Percentiles rank a stretch among this genome's conserved stretches.
phyloP scores from a whole-genome alignment of 2,113 vertebrate genomes.

The Sinocyclocheilus grahami region DNA sequence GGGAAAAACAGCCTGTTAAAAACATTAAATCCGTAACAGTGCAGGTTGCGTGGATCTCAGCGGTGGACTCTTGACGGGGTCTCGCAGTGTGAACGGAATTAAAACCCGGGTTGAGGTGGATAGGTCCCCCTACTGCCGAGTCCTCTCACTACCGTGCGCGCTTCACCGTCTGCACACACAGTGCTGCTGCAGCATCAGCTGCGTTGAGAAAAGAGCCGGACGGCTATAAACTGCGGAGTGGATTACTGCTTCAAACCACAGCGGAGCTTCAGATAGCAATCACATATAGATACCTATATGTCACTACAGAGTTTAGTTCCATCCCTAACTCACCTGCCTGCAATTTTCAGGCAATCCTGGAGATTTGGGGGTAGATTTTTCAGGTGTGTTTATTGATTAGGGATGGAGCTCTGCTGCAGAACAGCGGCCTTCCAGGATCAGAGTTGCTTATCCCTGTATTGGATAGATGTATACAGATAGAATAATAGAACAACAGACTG shows the following conservation, averaged over 20 bases:
- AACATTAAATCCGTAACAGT: slow-evolving; percentile 32
- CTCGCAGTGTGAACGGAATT: slow-evolving; percentile 23
- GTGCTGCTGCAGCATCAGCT: not conserved
- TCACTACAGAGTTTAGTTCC: too few species aligned
- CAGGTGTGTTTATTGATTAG: too few species aligned
- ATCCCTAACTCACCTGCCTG: too few species aligned
- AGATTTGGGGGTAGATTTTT: too few species aligned
- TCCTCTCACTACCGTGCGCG: slow-evolving; percentile 7
- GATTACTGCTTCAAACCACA: not conserved
- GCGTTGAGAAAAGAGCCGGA: not conserved
- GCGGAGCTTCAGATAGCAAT: not conserved
- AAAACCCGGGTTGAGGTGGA: slow-evolving; percentile 13
- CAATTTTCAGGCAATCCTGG: too few species aligned
- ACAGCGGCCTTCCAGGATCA: too few species aligned
- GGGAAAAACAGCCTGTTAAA: slow-evolving; percentile 6
- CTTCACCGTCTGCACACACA: slow-evolving; percentile 9
- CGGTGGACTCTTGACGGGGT: not conserved
- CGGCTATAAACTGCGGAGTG: slow-evolving; percentile 10
- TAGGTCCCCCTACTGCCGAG: slow-evolving; percentile 40
- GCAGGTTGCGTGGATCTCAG: not conserved
- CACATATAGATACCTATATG: not conserved
- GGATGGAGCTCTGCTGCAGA: too few species aligned
- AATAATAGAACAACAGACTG: too few species aligned
- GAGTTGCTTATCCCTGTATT: too few species aligned
- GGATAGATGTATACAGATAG: too few species aligned